Percentiles rank a stretch among this genome's conserved stretches.
Conservation (phyloP, 1,140 invertebrate species). For the Phocides pigmalion region DNA sequence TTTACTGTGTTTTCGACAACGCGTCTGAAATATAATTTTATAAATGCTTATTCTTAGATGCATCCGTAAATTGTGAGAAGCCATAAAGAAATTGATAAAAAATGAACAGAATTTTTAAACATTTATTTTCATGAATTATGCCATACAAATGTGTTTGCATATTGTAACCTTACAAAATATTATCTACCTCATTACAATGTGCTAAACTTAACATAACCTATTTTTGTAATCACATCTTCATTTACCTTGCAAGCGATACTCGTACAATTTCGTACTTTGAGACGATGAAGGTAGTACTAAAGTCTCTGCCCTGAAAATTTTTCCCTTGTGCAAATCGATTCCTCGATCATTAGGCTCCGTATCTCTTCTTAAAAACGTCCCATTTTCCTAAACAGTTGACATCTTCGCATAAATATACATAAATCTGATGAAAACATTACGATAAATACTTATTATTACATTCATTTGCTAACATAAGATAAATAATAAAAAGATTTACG, state of each 20-base stretch:
- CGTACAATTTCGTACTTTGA: constrained; percentile 38
- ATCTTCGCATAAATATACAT: constrained; percentile 25
- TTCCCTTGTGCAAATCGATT: constrained; percentile 42
- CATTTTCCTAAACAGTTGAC: constrained; percentile 10
- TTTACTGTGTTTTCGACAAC: no score
- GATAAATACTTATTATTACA: constrained; percentile 9
- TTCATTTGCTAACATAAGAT: constrained; percentile 3
- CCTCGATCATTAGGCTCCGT: constrained; percentile 22
- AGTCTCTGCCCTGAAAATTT: constrained; percentile 8
- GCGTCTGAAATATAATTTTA: no score
- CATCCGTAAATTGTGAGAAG: no score
- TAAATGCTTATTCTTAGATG: no score
- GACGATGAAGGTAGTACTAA: constrained; percentile 23
- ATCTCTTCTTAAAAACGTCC: constrained; percentile 6
- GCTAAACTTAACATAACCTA: constrained; percentile 80
- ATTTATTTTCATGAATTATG: constrained; percentile 82
- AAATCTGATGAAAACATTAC: constrained; percentile 10
- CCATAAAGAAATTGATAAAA: constrained; percentile 41
- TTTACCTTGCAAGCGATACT: constrained; percentile 74
- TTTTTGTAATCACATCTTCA: constrained; percentile 70
- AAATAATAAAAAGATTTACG: constrained; percentile 23
- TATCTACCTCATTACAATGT: constrained; percentile 78
- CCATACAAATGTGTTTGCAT: constrained; percentile 79
- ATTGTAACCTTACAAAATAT: constrained; percentile 80
- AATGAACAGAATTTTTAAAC: constrained; percentile 62